These are phyloP conservation scores for Ophion costatus DNA, from an alignment of 2,888 invertebrate genomes.

Conservation along the genomic window DNA sequence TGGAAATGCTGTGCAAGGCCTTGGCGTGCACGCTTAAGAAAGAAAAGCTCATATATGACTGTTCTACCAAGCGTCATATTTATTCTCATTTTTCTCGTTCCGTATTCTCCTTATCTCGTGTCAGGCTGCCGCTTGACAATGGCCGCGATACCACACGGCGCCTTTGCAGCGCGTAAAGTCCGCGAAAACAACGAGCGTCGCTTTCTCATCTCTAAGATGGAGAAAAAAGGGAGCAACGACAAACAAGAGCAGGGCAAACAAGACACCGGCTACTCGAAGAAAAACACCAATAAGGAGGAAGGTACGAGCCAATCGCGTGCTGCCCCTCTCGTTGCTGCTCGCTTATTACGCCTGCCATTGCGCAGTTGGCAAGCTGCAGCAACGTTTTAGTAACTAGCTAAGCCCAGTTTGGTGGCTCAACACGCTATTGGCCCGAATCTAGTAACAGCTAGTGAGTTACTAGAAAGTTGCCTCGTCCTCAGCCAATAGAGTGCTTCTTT, in stretches of 20 bases:
- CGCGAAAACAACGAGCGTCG: constrained; percentile 86
- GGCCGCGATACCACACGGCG: constrained; percentile 91
- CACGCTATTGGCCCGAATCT: no score
- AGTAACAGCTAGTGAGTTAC: no score
- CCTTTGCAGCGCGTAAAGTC: constrained; percentile 90
- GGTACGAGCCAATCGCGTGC: constrained; percentile 28
- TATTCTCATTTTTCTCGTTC: constrained; percentile 15
- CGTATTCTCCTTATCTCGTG: constrained; percentile 38
- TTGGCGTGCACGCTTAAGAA: not conserved
- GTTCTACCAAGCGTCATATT: not conserved
- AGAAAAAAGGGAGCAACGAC: constrained; percentile 81
- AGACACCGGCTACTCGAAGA: constrained; percentile 62
- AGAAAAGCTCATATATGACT: not conserved
- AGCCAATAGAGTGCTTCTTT: no score
- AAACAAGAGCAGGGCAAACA: constrained; percentile 66
- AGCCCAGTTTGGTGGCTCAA: no score
- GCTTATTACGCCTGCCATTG: not conserved
- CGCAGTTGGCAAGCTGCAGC: not conserved
- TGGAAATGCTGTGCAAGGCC: not conserved
- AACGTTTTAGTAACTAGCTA: not conserved
- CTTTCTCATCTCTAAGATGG: constrained; percentile 85
- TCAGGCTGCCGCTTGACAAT: constrained; percentile 84
- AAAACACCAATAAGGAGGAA: constrained; percentile 58
- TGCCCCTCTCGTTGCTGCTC: not conserved
- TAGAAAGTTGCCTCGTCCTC: no score